A percentile compares a stretch with the other conserved stretches of the same genome.
Conservation (phyloP, 53 echinoderm and acorn worm genomes). For the Patiria pectinifera region DNA sequence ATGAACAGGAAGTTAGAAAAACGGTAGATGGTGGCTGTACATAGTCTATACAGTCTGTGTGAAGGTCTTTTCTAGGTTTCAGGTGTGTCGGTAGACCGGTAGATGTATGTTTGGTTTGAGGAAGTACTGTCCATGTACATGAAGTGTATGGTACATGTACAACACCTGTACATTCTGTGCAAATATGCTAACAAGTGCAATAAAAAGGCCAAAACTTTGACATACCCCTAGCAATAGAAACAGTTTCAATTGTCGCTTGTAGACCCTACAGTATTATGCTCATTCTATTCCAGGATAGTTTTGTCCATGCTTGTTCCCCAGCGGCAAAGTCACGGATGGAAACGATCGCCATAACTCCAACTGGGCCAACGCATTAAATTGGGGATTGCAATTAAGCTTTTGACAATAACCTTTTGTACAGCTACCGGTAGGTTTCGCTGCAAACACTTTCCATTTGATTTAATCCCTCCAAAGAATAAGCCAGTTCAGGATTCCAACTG, state of each 20-base stretch:
- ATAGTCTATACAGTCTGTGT: too few species aligned
- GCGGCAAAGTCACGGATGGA: background rate
- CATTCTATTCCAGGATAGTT: background rate
- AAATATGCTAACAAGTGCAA: background rate
- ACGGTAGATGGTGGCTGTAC: background rate
- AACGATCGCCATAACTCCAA: background rate
- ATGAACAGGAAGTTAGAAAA: background rate
- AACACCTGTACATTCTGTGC: background rate
- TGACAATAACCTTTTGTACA: background rate
- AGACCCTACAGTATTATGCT: background rate
- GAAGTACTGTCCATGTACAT: too few species aligned
- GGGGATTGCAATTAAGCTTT: background rate
- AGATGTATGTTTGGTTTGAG: too few species aligned
- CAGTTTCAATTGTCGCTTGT: background rate
- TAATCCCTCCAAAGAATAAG: background rate
- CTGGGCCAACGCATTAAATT: background rate
- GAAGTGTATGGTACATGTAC: too few species aligned
- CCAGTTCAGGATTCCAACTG: too few species aligned
- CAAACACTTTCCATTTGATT: background rate
- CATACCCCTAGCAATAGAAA: background rate
- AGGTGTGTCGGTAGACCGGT: too few species aligned
- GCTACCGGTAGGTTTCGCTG: background rate
- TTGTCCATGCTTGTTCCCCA: background rate
- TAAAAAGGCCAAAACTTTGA: background rate
- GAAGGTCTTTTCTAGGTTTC: too few species aligned